Evolutionary conservation across 2,113 vertebrate genomes (phyloP).

Genomic region (Ammospiza nelsoni): DNA sequence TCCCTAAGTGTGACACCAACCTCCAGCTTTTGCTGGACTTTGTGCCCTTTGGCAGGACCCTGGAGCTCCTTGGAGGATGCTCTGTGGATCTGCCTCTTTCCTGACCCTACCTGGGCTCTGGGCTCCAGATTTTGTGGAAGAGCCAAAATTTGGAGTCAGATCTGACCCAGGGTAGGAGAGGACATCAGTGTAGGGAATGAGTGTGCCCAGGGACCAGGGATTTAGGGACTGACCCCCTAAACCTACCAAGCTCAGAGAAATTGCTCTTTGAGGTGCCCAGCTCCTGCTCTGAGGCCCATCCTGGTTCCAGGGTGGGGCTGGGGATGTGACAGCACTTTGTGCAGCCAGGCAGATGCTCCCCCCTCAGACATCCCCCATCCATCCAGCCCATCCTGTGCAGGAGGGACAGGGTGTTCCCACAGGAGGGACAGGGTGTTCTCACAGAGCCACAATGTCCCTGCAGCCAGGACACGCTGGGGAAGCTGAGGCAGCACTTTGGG

Average conservation of each 20-base stretch:
- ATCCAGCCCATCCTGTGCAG: background rate
- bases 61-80: background rate
- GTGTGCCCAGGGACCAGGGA: background rate
- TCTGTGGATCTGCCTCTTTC: background rate
- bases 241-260: background rate
- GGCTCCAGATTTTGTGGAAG: too few relatives aligned
- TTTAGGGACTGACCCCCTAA: background rate
- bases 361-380: background rate
- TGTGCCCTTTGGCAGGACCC: background rate
- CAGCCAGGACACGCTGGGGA: fast-evolving
- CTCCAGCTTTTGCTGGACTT: background rate
- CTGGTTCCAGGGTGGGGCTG: background rate
- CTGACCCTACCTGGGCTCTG: background rate
- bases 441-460: background rate
- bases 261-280: background rate
- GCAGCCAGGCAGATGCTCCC: background rate
- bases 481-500: background rate
- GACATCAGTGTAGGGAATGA: fast-evolving
- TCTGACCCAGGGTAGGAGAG: background rate
- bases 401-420: background rate
- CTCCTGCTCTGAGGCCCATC: background rate
- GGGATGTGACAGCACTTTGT: background rate
- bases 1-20: background rate
- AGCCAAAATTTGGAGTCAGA: background rate
- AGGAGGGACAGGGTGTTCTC: background rate